phyloP scores from a whole-genome alignment of 2,797 vertebrate genomes.

The Periophthalmus magnuspinnatus region DNA sequence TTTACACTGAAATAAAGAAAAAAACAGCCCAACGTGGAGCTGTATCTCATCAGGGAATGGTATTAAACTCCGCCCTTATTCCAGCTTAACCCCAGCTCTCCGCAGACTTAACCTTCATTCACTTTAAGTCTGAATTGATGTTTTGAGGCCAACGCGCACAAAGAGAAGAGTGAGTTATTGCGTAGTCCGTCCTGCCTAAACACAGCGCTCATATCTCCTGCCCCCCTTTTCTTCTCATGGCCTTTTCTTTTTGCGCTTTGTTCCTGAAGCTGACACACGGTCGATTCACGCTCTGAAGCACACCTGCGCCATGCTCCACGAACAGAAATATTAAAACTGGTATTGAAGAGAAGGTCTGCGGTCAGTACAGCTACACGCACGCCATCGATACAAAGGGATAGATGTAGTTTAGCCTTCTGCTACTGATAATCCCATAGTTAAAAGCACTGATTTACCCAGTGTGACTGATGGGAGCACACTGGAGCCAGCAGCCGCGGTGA shows the following conservation, averaged over 20 bases:
- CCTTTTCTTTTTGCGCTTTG: constrained; percentile 23
- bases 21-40: not conserved
- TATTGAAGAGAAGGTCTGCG: constrained; percentile 20
- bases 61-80: not conserved
- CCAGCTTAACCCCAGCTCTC: not conserved
- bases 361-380: constrained; percentile 31
- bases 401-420: constrained; percentile 5
- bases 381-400: constrained; percentile 28
- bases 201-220: constrained; percentile 21
- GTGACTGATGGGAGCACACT: constrained; percentile 13
- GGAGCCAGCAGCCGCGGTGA: constrained; percentile 15
- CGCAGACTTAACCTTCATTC: not conserved
- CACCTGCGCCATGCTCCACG: constrained; percentile 22
- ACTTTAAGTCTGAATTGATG: constrained; percentile 22
- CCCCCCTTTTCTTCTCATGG: constrained; percentile 20
- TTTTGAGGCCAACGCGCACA: constrained; percentile 10
- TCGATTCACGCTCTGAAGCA: constrained; percentile 20
- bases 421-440: constrained; percentile 24
- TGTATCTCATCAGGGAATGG: not conserved
- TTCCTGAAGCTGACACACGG: constrained; percentile 32
- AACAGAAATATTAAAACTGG: constrained; percentile 11
- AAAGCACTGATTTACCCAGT: constrained; percentile 19
- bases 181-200: constrained; percentile 4
- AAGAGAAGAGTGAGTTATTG: constrained; percentile 18
- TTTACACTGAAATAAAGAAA: no score